These are phyloP conservation scores for Drepanosiphum platanoidis DNA, from an alignment of 2,888 invertebrate genomes.

Conservation along the genomic window DNA sequence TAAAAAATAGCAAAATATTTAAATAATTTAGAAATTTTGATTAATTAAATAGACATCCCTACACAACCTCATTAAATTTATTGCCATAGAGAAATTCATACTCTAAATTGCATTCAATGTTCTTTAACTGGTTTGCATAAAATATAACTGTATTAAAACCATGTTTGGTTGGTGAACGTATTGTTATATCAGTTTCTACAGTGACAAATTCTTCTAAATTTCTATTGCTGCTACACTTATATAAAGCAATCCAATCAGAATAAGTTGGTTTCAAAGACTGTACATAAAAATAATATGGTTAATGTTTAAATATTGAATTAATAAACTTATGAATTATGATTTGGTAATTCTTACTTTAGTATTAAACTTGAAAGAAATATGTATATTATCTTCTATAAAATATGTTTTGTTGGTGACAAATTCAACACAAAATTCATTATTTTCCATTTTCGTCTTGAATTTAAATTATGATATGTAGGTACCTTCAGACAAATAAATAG, in stretches of 20 bases:
- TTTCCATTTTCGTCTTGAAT: slow-evolving; percentile 36
- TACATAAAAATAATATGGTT: background rate
- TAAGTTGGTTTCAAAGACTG: slow-evolving; percentile 37
- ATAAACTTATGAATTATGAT: too few species aligned
- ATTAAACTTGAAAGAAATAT: slow-evolving; percentile 38
- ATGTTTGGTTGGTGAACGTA: slow-evolving; percentile 23
- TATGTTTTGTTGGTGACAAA: background rate
- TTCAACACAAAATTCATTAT: slow-evolving; percentile 12
- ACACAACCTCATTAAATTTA: slow-evolving; percentile 43
- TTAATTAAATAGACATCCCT: background rate
- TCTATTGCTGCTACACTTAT: slow-evolving; percentile 39
- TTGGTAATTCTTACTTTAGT: slow-evolving; percentile 29
- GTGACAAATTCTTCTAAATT: slow-evolving; percentile 58
- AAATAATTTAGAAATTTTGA: background rate
- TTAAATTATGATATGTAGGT: background rate
- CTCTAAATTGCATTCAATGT: slow-evolving; percentile 20
- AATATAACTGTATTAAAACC: slow-evolving; percentile 21
- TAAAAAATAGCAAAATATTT: slow-evolving; percentile 15
- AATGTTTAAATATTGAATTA: background rate
- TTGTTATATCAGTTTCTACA: slow-evolving; percentile 38
- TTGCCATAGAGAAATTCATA: slow-evolving; percentile 58
- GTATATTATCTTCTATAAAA: slow-evolving; percentile 32
- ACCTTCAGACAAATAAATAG: background rate
- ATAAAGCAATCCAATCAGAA: slow-evolving; percentile 55
- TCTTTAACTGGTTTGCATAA: slow-evolving; percentile 28